These are phyloP conservation scores for Notothenia rossii DNA, from an alignment of 2,113 vertebrate genomes.

Conservation along the genomic window DNA sequence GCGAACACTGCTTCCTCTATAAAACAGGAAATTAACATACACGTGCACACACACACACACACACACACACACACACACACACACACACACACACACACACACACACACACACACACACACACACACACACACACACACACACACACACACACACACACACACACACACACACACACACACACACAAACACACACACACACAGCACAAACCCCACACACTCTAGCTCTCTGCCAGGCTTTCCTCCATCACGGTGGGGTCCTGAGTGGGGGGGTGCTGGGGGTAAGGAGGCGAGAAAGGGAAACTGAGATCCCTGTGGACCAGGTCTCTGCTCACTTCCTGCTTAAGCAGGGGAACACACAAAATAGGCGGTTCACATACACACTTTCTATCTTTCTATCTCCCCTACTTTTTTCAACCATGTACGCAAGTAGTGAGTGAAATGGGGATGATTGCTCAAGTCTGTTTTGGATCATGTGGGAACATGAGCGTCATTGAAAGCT, in stretches of 20 bases:
- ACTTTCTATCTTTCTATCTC: conserved; percentile 66
- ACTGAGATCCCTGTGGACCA: conserved; percentile 77
- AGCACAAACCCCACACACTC: conserved; percentile 15
- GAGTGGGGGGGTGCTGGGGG: conserved; percentile 16
- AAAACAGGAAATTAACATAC: conserved; percentile 80
- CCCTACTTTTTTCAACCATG: conserved; percentile 49
- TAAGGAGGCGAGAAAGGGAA: conserved; percentile 55
- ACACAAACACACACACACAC: conserved; percentile 20
- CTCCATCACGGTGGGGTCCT: conserved; percentile 66
- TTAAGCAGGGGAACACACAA: conserved; percentile 71
- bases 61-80: conserved; percentile 28
- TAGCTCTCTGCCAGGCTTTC: conserved; percentile 63
- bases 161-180: conserved; percentile 28
- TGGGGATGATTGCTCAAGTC: conserved; percentile 68
- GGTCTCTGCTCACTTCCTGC: conserved; percentile 78
- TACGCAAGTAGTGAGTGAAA: conserved; percentile 40
- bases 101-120: conserved; percentile 46
- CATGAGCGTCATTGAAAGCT: conserved; percentile 28
- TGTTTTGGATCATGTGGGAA: conserved; percentile 73
- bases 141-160: conserved; percentile 42
- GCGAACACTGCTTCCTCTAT: conserved; percentile 78
- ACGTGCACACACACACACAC: conserved; percentile 37
- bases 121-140: conserved; percentile 28
- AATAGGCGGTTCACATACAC: conserved; percentile 78
- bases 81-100: conserved; percentile 21